Conservation (phyloP, 2,113 vertebrate genomes). For the Ginglymostoma cirratum region DNA sequence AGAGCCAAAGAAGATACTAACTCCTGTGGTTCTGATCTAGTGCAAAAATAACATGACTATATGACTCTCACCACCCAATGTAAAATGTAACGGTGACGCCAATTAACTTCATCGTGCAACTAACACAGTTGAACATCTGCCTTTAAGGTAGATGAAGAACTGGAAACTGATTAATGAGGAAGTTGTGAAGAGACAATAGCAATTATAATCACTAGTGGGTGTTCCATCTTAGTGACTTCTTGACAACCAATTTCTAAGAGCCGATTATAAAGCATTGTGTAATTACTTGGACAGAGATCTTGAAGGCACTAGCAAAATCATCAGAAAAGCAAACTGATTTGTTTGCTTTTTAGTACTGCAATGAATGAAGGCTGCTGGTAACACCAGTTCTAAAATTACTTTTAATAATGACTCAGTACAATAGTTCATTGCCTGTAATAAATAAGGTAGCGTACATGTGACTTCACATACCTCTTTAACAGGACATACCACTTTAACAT, state of each 20-base stretch:
- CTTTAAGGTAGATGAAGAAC: not conserved
- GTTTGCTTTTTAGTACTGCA: not conserved
- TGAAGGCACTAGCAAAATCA: not conserved
- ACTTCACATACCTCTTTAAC: not conserved
- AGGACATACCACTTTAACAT: not conserved
- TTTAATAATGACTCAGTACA: no score
- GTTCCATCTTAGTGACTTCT: not conserved
- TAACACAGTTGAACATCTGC: not conserved
- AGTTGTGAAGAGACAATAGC: not conserved
- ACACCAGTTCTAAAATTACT: not conserved
- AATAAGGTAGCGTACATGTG: not conserved
- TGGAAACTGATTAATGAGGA: constrained; percentile 25
- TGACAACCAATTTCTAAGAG: not conserved
- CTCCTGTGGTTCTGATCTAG: not conserved
- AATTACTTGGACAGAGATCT: not conserved
- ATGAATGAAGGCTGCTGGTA: not conserved
- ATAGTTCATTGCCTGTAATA: not conserved
- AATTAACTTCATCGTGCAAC: not conserved
- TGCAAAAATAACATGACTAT: not conserved
- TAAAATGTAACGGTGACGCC: not conserved
- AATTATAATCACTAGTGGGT: not conserved
- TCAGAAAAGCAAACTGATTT: not conserved
- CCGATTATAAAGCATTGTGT: not conserved
- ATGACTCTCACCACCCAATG: not conserved
- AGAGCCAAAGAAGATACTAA: not conserved